Percentiles rank a stretch among this genome's conserved stretches.
Conservation (phyloP, 2,888 invertebrate genomes). For the Microplitis deprimator region DNA sequence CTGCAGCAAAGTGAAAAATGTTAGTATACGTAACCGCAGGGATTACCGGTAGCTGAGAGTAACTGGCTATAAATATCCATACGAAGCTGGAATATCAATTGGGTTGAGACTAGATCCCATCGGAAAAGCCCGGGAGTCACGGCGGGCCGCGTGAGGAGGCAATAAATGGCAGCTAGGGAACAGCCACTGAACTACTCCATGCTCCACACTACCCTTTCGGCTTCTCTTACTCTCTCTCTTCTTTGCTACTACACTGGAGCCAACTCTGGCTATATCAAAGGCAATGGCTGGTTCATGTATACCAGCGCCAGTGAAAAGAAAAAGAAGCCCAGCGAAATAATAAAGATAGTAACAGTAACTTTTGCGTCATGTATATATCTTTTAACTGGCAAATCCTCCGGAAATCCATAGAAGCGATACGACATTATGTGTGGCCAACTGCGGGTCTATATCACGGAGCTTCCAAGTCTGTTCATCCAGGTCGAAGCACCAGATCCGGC, state of each 20-base stretch:
- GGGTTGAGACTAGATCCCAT: conserved; percentile 40
- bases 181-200: neutral
- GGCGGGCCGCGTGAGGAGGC: conserved; percentile 28
- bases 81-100: conserved; percentile 44
- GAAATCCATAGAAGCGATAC: conserved; percentile 47
- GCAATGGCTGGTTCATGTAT: neutral
- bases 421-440: conserved; percentile 40
- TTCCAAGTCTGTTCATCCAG: conserved; percentile 26
- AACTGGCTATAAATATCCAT: conserved; percentile 42
- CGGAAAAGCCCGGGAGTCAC: conserved; percentile 37
- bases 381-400: conserved; percentile 51
- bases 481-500: conserved; percentile 16
- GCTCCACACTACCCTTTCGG: conserved; percentile 30
- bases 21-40: conserved; percentile 32
- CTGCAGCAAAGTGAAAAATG: conserved; percentile 47
- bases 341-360: conserved; percentile 24
- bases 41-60: conserved; percentile 18
- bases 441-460: conserved; percentile 30
- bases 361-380: conserved; percentile 41
- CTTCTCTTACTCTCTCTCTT: neutral
- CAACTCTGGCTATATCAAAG: conserved; percentile 9
- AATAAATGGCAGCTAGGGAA: conserved; percentile 34
- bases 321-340: conserved; percentile 24
- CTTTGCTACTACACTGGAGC: conserved; percentile 2
- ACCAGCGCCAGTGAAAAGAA: conserved; percentile 7